Conservation (phyloP, 2,113 vertebrate genomes). For the Lophotis ruficrista region DNA sequence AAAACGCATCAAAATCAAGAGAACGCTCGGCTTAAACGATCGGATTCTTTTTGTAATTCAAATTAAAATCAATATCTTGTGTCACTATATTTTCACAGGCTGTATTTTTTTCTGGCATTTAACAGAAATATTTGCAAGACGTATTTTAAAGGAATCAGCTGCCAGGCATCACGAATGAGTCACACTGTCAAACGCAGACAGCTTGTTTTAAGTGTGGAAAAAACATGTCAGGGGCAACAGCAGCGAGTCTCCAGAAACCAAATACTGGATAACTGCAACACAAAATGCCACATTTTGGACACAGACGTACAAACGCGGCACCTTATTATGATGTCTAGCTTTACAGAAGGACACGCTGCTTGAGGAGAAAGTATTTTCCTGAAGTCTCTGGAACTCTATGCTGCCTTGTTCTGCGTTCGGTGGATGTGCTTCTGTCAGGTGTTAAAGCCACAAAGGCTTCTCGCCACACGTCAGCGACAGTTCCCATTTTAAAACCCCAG, state of each 20-base stretch:
- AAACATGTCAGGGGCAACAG: neutral
- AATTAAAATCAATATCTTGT: constrained; percentile 34
- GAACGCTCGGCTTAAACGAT: constrained; percentile 49
- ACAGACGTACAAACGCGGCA: neutral
- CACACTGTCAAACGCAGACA: neutral
- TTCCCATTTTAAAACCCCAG: constrained; percentile 82
- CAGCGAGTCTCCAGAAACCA: neutral
- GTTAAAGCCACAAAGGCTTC: constrained; percentile 71
- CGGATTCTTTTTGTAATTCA: constrained; percentile 61
- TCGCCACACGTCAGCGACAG: constrained; percentile 76
- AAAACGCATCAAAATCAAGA: constrained; percentile 67
- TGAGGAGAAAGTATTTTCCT: neutral
- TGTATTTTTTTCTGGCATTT: neutral
- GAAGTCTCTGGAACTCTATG: neutral
- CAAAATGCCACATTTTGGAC: neutral
- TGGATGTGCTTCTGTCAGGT: neutral
- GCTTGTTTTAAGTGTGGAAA: neutral
- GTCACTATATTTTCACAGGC: neutral
- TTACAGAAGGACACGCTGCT: neutral
- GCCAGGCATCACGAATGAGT: neutral
- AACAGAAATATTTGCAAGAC: constrained; percentile 2
- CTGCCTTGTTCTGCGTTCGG: neutral
- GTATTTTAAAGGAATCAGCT: neutral
- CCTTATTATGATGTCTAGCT: neutral
- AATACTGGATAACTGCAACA: neutral